A percentile compares a stretch with the other conserved stretches of the same genome.
Evolutionary conservation across 2,113 vertebrate species (phyloP).

Genomic region (Cebus imitator): DNA sequence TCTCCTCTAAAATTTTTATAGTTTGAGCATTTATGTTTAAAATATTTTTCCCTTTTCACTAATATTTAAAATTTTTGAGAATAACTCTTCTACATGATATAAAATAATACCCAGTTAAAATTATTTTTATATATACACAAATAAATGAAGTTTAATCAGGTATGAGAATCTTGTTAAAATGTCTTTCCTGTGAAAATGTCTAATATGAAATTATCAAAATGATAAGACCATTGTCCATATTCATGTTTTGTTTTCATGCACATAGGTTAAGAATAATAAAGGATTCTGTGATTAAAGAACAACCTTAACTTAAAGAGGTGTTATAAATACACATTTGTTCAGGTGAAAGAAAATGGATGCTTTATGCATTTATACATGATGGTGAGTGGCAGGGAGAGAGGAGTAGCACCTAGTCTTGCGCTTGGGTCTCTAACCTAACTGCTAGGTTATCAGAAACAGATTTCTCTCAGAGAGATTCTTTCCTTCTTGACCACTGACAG

Average conservation of each 20-base stretch:
- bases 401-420: not conserved
- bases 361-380: rapidly evolving
- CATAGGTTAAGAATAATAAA: not conserved
- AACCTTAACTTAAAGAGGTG: not conserved
- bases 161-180: conserved; percentile 1
- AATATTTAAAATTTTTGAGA: conserved; percentile 2
- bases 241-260: conserved; percentile 29
- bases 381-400: not conserved
- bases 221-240: not conserved
- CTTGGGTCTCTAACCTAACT: no score
- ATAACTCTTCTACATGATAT: not conserved
- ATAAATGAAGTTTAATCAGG: conserved; percentile 35
- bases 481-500: no score
- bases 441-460: no score
- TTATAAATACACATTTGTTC: not conserved
- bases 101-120: conserved; percentile 21
- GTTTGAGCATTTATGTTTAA: conserved; percentile 21
- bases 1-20: not conserved
- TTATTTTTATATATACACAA: not conserved
- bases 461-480: no score
- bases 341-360: not conserved
- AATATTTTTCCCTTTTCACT: conserved; percentile 29
- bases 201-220: not conserved
- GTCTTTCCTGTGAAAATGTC: conserved; percentile 29
- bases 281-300: not conserved